Evolutionary conservation across 1,140 invertebrate genomes (phyloP).

Genomic region (Zophobas atratus): DNA sequence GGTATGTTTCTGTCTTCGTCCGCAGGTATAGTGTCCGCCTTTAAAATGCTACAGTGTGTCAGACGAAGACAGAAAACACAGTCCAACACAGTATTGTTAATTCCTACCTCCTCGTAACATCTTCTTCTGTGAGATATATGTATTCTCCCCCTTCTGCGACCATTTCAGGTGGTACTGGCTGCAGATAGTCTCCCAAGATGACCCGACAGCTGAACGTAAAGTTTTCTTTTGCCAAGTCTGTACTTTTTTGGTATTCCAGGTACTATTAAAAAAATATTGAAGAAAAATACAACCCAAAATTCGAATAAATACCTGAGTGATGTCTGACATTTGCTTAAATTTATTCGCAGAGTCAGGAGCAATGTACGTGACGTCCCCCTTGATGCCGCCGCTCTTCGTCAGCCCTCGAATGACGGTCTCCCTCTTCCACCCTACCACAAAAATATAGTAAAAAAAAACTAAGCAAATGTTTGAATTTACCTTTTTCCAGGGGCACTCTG

Average conservation of each 20-base stretch:
- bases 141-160: conserved; percentile 72
- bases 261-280: conserved; percentile 72
- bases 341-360: conserved; percentile 87
- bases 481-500: conserved; percentile 82
- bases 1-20: no score
- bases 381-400: conserved; percentile 84
- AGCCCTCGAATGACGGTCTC: conserved; percentile 90
- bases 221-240: conserved; percentile 86
- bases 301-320: conserved; percentile 75
- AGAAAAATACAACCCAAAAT: conserved; percentile 39
- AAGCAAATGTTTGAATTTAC: conserved; percentile 45
- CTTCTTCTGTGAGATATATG: conserved; percentile 75
- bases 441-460: no score
- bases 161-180: conserved; percentile 74
- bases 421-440: conserved; percentile 81
- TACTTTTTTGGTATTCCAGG: conserved; percentile 82
- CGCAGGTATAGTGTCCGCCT: no score
- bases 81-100: no score
- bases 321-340: conserved; percentile 82
- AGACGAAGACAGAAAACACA: no score
- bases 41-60: no score
- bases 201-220: conserved; percentile 93
- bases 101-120: conserved; percentile 74
- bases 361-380: conserved; percentile 91
- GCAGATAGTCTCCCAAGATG: conserved; percentile 91